Percentiles rank a stretch among this genome's conserved stretches.
phyloP scores from a whole-genome alignment of 2,113 vertebrate genomes.

The Lepus europaeus region DNA sequence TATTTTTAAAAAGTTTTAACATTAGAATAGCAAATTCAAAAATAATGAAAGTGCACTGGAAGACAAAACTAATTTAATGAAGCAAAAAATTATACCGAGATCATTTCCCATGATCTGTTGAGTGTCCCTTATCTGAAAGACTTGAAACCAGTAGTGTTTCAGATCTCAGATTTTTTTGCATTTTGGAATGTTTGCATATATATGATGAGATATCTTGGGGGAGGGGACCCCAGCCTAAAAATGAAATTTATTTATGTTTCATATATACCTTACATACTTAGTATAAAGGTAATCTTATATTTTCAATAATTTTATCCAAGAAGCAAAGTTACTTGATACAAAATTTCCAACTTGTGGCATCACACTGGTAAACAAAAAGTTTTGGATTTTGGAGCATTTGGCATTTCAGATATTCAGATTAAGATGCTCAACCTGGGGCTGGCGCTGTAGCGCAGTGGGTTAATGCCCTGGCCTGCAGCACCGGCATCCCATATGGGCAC shows the following conservation, averaged over 20 bases:
- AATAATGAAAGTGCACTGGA: conserved; percentile 10
- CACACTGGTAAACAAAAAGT: neutral
- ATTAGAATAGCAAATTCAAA: neutral
- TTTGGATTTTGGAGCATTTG: neutral
- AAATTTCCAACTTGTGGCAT: neutral
- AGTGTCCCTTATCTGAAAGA: neutral
- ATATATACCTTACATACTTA: neutral
- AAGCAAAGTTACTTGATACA: neutral
- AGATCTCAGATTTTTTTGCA: neutral
- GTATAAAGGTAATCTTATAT: neutral
- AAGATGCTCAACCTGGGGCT: neutral
- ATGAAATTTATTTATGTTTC: neutral
- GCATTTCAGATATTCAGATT: neutral
- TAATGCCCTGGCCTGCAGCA: too few relatives aligned
- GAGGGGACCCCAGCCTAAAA: neutral
- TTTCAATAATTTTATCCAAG: neutral
- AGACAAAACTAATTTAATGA: neutral
- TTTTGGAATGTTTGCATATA: neutral
- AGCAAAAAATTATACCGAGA: neutral
- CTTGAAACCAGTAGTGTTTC: neutral
- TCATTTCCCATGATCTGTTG: neutral
- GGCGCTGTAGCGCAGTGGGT: too few relatives aligned
- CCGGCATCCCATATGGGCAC: too few relatives aligned
- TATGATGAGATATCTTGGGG: neutral
- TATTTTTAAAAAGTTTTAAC: neutral